These are phyloP conservation scores for Chrysina gloriosa DNA, from an alignment of 2,888 invertebrate species.

Conservation along the genomic window DNA sequence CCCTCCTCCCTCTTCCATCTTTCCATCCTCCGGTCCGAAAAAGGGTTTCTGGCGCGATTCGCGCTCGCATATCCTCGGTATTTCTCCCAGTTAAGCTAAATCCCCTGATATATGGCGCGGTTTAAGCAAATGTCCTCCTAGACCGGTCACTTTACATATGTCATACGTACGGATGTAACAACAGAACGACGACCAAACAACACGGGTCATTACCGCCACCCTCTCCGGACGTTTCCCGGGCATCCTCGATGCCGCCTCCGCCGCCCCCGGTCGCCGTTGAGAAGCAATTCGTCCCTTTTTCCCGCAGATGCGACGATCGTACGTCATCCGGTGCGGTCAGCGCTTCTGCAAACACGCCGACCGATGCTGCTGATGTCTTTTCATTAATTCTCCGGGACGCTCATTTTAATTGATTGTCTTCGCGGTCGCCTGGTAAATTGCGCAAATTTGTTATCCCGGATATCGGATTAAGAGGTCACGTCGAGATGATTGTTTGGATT, in stretches of 20 bases:
- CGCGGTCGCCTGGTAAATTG: slow-evolving; percentile 41
- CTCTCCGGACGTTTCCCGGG: slow-evolving; percentile 14
- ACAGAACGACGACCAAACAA: slow-evolving; percentile 54
- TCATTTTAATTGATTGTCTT: slow-evolving; percentile 41
- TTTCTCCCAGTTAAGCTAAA: slow-evolving; percentile 56
- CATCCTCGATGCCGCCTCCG: slow-evolving; percentile 10
- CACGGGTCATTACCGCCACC: slow-evolving; percentile 54
- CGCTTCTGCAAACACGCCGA: slow-evolving; percentile 36
- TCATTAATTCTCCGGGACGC: slow-evolving; percentile 39
- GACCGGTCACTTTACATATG: slow-evolving; percentile 63
- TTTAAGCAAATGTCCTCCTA: slow-evolving; percentile 63
- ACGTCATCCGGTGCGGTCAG: slow-evolving; percentile 36
- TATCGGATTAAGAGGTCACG: slow-evolving; percentile 22
- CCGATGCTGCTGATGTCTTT: slow-evolving; percentile 37
- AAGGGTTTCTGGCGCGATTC: slow-evolving; percentile 14
- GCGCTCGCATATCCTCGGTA: slow-evolving; percentile 10
- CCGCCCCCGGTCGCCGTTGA: neutral
- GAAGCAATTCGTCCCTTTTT: slow-evolving; percentile 32
- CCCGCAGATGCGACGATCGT: slow-evolving; percentile 31
- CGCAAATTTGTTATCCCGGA: slow-evolving; percentile 30
- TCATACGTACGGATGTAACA: slow-evolving; percentile 60
- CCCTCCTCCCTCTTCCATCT: neutral
- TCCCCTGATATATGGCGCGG: slow-evolving; percentile 64
- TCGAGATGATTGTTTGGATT: slow-evolving; percentile 33
- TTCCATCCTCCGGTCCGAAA: neutral